Evolutionary conservation across 2,888 invertebrate genomes (phyloP), one percentile per base, ranked within the genome.

Genomic region (Dione juno): DNA sequence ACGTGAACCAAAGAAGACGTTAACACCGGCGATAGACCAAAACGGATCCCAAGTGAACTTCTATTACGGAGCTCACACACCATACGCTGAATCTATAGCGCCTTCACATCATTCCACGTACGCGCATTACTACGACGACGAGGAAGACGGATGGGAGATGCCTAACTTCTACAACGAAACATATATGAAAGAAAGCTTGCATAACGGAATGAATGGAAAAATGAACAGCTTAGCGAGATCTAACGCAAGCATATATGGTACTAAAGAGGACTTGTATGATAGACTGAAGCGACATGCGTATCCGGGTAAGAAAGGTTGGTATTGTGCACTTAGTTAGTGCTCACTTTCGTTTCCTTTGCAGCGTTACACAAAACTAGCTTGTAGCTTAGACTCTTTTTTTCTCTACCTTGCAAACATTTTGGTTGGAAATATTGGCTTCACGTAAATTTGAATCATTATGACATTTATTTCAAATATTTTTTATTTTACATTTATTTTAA

Each of bases 131-230:
- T 98, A 98, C 80, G 98, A 98, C 84, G 98, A 98, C 79, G 98
- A 98, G 84, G 98, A 98, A 88, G 98, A 98, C 81, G 98, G 98
- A 59, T 98, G 98, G 98, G 98, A 98, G 86, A 98, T 98, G 98
- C 98, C 98, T 0, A 98, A 98, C 89, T 98, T 98, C 89, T 98
- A 98, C 91, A 98, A 98, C 86, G 98, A 98, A 90, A 98, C 98
- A 1, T 98, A 98, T 84, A 98, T 98, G 98, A 98, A 98, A 92
- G 97, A 97, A 93, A 95, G 97, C 83, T 94, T 98, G 69, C 98
- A 98, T 88, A 97, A 96, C 79, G 96, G 96, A 28, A 95, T 96
- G 88, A 96, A 95, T 79, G 96, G 96, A 35, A 98, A 98, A 89
- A 97, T 97, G 96, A 98, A 98, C 92, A 98, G 98, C 88, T 94